Evolutionary conservation across 2,888 invertebrate species (phyloP).

Genomic region (Sialis fuliginosa): DNA sequence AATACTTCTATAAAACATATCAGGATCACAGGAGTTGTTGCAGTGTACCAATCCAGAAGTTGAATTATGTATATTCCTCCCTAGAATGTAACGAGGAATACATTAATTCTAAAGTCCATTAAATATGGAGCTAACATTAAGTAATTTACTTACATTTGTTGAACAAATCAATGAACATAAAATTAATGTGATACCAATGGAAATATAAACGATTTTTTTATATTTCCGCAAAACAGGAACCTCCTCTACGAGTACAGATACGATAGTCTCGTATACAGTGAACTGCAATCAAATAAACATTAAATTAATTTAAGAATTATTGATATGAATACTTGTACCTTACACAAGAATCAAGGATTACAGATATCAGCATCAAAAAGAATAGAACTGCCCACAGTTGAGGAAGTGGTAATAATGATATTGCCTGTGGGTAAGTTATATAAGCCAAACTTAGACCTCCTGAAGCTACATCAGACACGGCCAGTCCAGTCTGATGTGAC

Average conservation of each 20-base stretch:
- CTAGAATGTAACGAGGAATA: constrained; percentile 23
- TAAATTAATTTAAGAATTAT: too few species aligned
- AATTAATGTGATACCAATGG: constrained; percentile 42
- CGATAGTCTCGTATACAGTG: constrained; percentile 64
- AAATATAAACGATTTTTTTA: constrained; percentile 40
- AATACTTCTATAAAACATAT: constrained; percentile 64
- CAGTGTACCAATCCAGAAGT: constrained; percentile 73
- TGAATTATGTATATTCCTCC: constrained; percentile 75
- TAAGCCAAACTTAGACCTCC: constrained; percentile 65
- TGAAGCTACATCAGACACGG: constrained; percentile 57
- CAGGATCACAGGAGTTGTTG: constrained; percentile 59
- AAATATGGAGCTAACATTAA: too few species aligned
- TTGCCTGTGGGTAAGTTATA: constrained; percentile 62
- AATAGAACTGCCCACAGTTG: constrained; percentile 63
- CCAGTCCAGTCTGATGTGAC: constrained; percentile 49
- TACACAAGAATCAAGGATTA: constrained; percentile 47
- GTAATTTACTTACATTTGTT: constrained; percentile 42
- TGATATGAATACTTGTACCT: neutral
- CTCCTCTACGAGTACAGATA: constrained; percentile 57
- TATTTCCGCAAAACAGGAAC: constrained; percentile 36
- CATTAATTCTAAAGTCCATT: too few species aligned
- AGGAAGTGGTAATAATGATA: constrained; percentile 53
- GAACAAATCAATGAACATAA: constrained; percentile 49
- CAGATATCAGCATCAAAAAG: constrained; percentile 64
- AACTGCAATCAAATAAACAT: constrained; percentile 37